phyloP scores from a whole-genome alignment of 2,797 vertebrate genomes.

The Etheostoma nigrum region DNA sequence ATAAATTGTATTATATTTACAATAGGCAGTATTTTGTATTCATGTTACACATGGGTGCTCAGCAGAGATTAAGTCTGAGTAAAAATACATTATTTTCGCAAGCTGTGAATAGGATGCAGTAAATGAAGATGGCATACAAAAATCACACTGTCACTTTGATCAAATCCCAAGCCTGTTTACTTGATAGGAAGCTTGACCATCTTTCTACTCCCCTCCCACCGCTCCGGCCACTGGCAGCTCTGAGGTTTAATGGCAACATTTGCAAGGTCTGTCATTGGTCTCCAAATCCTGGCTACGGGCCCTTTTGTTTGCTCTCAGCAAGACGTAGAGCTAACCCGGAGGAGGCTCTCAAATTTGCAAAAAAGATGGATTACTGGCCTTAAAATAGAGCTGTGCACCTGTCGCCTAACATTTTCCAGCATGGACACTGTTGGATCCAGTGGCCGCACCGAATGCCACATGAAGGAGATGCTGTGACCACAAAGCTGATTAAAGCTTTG shows the following conservation, averaged over 20 bases:
- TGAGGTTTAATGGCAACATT: constrained; percentile 50
- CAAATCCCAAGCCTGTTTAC: constrained; percentile 28
- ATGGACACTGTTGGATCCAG: constrained; percentile 39
- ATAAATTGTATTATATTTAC: neutral
- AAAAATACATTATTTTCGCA: constrained; percentile 24
- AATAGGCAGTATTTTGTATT: constrained; percentile 19
- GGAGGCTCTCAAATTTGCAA: constrained; percentile 55
- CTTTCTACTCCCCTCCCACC: constrained; percentile 12
- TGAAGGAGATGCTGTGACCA: constrained; percentile 38
- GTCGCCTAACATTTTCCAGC: constrained; percentile 62
- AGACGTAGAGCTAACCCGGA: constrained; percentile 40
- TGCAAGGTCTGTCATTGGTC: constrained; percentile 28
- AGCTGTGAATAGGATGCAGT: constrained; percentile 20
- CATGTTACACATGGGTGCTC: constrained; percentile 6
- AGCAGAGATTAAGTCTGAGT: constrained; percentile 23
- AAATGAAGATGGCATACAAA: constrained; percentile 44
- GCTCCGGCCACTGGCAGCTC: constrained; percentile 15
- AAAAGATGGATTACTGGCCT: constrained; percentile 61
- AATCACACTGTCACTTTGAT: constrained; percentile 48
- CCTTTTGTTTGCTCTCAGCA: constrained; percentile 58
- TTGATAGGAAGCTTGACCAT: constrained; percentile 36
- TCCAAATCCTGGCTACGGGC: constrained; percentile 45
- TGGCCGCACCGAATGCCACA: constrained; percentile 62
- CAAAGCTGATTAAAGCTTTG: constrained; percentile 45
- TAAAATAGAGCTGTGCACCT: constrained; percentile 71